Evolutionary conservation across 2,113 vertebrate species (phyloP), one percentile per base, ranked within the genome.

Genomic region (Sakesphorus luctuosus): DNA sequence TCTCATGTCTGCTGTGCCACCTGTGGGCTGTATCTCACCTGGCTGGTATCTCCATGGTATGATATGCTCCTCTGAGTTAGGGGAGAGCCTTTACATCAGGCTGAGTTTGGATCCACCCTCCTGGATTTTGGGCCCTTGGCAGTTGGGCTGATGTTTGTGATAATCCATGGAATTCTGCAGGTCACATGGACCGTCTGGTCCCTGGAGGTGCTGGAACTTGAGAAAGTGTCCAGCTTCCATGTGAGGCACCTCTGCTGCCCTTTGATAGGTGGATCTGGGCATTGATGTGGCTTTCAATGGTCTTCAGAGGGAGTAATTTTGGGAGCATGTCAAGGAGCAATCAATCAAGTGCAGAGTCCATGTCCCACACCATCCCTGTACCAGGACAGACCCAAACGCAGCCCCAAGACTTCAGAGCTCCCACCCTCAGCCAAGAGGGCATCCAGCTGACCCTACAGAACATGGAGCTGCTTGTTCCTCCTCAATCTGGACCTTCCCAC

Each of bases 261-360:
- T 24, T 84, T 35, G 18, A 7, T 20, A 46, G 25, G 17, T 11
- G 31, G 18, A 11, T 47, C 29, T 72, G 74, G 52, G 49, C 26
- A n/a, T 16, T 3, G 8, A 0, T 4, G 9, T 4, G 35, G 10
- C 69, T 63, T 47, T 47, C 52, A 59, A 7, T 0, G 0, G 0
- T 20, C 46, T 35, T 62, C 63, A 25, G 14, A 4, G 9, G 18
- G 16, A 9, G 2, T 43, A 1, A 7, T 0, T 18, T 16, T 46
- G 65, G 63, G 11, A 74, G 6, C 47, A 36, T 0, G 0, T 28
- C 40, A 38, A 21, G 38, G 44, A 83, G 15, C 28, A 28, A 16
- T 8, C 24, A 15, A 0, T 11, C 23, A 58, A 53, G 26, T n/a
- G 49, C 49, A 52, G 49, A 47, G 14, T 23, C 65, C 12, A 0